Evolutionary conservation across 2,888 invertebrate genomes (phyloP).

Genomic region (Torymus aiolomorphi): DNA sequence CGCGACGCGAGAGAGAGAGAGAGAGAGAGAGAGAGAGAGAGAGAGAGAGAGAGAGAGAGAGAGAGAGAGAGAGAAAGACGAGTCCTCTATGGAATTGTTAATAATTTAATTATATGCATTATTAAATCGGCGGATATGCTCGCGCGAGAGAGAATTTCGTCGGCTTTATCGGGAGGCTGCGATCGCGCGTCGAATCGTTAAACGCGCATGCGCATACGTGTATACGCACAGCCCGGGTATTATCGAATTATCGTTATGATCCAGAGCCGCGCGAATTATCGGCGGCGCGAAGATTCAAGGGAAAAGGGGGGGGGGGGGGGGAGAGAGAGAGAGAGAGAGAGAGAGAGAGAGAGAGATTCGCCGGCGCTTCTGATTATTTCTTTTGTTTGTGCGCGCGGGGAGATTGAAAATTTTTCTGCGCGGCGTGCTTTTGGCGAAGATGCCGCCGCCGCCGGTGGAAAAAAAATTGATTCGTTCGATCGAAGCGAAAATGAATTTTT

Average conservation of each 20-base stretch:
- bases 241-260: conserved; percentile 59
- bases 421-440: neutral
- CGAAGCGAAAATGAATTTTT: conserved; percentile 35
- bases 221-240: conserved; percentile 42
- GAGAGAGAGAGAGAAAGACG: no score
- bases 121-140: conserved; percentile 35
- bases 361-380: conserved; percentile 55
- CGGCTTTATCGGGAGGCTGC: conserved; percentile 42
- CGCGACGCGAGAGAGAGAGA: no score
- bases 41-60: no score
- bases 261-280: conserved; percentile 46
- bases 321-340: neutral
- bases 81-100: conserved; percentile 42
- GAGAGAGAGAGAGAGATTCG: neutral
- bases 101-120: conserved; percentile 58
- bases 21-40: no score
- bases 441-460: conserved; percentile 57
- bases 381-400: conserved; percentile 39
- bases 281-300: neutral
- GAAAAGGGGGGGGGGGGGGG: no score
- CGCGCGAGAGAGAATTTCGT: conserved; percentile 38
- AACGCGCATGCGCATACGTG: conserved; percentile 28
- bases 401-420: conserved; percentile 28
- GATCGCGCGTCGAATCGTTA: conserved; percentile 52
- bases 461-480: conserved; percentile 58